Conservation (phyloP, 2,888 invertebrate species). For the Cantharis rustica region DNA sequence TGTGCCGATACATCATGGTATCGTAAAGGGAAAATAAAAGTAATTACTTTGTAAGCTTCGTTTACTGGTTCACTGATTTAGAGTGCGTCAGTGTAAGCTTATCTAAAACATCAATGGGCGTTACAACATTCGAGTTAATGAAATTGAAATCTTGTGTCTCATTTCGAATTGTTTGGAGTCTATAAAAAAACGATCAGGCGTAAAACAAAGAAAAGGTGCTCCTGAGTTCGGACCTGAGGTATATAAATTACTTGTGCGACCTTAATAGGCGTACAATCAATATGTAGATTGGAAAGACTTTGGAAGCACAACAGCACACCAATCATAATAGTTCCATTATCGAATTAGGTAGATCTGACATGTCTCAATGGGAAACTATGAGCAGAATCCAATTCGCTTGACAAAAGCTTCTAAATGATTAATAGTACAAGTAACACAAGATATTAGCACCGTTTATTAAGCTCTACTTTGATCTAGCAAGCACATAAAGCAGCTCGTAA, state of each 20-base stretch:
- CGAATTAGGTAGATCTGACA: conserved; percentile 33
- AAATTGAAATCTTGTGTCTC: conserved; percentile 29
- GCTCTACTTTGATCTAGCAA: background rate
- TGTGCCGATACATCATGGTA: conserved; percentile 47
- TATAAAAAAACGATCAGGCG: background rate
- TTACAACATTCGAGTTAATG: conserved; percentile 17
- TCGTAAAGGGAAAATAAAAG: conserved; percentile 39
- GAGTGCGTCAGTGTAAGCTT: conserved; percentile 25
- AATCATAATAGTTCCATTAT: conserved; percentile 37
- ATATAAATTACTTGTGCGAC: background rate
- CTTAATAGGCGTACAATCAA: conserved; percentile 9
- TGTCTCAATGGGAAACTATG: conserved; percentile 30
- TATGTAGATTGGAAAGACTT: conserved; percentile 19
- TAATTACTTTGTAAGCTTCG: conserved; percentile 34
- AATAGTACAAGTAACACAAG: conserved; percentile 15
- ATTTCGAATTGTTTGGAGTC: background rate
- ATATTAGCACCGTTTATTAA: conserved; percentile 18
- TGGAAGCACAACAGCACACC: conserved; percentile 15
- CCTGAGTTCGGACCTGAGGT: background rate
- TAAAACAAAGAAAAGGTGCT: background rate
- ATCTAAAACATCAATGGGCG: conserved; percentile 23
- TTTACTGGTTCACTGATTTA: conserved; percentile 33
- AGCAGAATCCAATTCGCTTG: conserved; percentile 22
- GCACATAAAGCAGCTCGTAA: background rate
- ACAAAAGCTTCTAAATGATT: conserved; percentile 28